Evolutionary conservation across 2,888 invertebrate species (phyloP).

Genomic region (Oeneis ivallda): DNA sequence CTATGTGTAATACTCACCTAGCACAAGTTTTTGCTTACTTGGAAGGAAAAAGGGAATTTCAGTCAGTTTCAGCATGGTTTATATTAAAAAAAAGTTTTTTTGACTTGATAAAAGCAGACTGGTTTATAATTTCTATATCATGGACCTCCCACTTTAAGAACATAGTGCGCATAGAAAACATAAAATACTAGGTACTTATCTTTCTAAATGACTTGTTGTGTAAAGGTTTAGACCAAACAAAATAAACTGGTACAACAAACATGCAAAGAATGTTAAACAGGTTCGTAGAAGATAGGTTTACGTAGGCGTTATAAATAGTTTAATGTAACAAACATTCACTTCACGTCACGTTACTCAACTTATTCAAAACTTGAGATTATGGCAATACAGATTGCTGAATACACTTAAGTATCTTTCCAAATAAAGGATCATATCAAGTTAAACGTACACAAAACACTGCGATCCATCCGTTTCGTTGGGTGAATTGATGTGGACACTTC

Average conservation of each 20-base stretch:
- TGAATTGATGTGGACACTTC: conserved; percentile 25
- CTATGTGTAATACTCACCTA: too few relatives aligned
- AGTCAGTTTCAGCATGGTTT: too few relatives aligned
- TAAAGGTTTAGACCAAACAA: neutral
- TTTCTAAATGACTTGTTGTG: neutral
- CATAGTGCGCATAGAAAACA: neutral
- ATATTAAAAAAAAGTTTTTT: too few relatives aligned
- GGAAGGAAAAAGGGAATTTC: too few relatives aligned
- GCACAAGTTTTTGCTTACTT: too few relatives aligned
- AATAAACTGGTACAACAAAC: neutral
- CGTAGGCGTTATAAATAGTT: conserved; percentile 13
- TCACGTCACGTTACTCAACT: neutral
- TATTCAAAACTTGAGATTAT: neutral
- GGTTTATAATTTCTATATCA: too few relatives aligned
- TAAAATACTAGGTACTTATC: neutral
- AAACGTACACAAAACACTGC: conserved; percentile 60
- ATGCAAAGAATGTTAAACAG: neutral
- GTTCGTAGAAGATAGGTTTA: neutral
- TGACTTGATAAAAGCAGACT: too few relatives aligned
- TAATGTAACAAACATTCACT: too few relatives aligned
- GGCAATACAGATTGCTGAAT: neutral
- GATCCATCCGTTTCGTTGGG: conserved; percentile 62
- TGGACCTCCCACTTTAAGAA: neutral
- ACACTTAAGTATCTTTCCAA: neutral
- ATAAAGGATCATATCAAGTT: conserved; percentile 25